These are phyloP conservation scores for Ophioninae sp. DNA, from an alignment of 2,888 invertebrate species.

Conservation along the genomic window DNA sequence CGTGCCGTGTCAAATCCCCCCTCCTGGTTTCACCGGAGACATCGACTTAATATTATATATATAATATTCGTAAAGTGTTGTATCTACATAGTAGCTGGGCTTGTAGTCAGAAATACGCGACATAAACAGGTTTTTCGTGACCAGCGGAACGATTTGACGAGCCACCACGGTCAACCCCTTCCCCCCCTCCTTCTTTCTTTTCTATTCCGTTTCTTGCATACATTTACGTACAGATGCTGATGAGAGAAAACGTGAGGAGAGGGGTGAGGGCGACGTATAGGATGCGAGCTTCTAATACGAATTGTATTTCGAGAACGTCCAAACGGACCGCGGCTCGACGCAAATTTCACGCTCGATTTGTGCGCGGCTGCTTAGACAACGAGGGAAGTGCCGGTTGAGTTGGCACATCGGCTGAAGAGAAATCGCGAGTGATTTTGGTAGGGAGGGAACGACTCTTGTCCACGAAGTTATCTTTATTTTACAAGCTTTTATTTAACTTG, in stretches of 20 bases:
- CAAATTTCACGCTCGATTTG: constrained; percentile 64
- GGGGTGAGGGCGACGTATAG: constrained; percentile 32
- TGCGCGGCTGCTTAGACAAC: constrained; percentile 49
- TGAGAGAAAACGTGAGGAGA: constrained; percentile 7
- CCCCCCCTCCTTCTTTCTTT: not conserved
- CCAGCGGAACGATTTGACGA: constrained; percentile 69
- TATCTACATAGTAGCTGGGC: constrained; percentile 69
- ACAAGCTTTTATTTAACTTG: too few species aligned
- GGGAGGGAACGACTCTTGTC: not conserved
- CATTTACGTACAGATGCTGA: constrained; percentile 25
- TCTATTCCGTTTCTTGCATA: constrained; percentile 3
- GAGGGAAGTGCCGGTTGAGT: constrained; percentile 43
- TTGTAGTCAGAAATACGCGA: constrained; percentile 64
- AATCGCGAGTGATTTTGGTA: constrained; percentile 22
- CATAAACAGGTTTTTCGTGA: constrained; percentile 70
- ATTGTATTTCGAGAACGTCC: constrained; percentile 65
- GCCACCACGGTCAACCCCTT: constrained; percentile 31
- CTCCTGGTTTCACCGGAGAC: constrained; percentile 55
- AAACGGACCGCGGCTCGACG: constrained; percentile 45
- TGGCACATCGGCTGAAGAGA: constrained; percentile 30
- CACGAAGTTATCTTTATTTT: constrained; percentile 10
- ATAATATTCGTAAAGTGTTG: constrained; percentile 57
- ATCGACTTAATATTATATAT: constrained; percentile 53
- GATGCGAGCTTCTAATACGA: constrained; percentile 71
- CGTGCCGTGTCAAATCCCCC: constrained; percentile 72